These are phyloP conservation scores for Rana temporaria DNA, from an alignment of 2,113 vertebrate species.

Conservation along the genomic window DNA sequence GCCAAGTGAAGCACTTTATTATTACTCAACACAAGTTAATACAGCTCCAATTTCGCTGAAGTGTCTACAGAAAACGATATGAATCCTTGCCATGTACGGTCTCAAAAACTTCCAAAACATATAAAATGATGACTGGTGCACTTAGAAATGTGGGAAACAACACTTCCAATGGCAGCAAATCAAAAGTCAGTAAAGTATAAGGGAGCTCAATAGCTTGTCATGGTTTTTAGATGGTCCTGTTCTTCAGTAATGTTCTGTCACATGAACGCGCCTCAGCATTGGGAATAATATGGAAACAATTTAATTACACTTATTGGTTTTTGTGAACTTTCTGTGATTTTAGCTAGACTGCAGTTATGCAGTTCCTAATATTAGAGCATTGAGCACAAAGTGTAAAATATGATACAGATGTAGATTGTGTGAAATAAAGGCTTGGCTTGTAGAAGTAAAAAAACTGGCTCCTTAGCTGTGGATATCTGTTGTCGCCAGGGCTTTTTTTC, in stretches of 20 bases:
- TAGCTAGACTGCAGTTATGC: background rate
- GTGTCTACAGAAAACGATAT: slow-evolving; percentile 1
- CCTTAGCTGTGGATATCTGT: too few relatives aligned
- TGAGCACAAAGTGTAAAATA: background rate
- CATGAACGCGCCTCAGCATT: background rate
- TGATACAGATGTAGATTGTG: background rate
- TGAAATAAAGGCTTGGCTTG: background rate
- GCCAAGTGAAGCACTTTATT: slow-evolving; percentile 14
- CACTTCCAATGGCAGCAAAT: slow-evolving; percentile 15
- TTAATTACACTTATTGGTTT: slow-evolving; percentile 6
- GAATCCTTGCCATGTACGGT: slow-evolving; percentile 49
- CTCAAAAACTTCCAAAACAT: slow-evolving; percentile 12
- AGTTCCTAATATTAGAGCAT: background rate
- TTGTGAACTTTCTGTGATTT: background rate
- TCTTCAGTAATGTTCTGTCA: background rate
- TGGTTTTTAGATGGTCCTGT: slow-evolving; percentile 11
- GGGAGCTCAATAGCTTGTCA: slow-evolving; percentile 7
- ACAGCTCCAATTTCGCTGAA: slow-evolving; percentile 8
- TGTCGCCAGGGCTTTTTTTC: too few relatives aligned
- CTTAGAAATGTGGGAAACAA: slow-evolving; percentile 52
- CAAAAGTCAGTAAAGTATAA: background rate
- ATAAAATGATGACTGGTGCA: slow-evolving; percentile 39
- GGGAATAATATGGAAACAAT: slow-evolving; percentile 14
- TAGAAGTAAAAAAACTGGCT: too few relatives aligned
- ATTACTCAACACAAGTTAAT: slow-evolving; percentile 3